phyloP scores from a whole-genome alignment of 37 sponge, comb jelly and placozoan genomes.

The Diacarnus erythraeanus region DNA sequence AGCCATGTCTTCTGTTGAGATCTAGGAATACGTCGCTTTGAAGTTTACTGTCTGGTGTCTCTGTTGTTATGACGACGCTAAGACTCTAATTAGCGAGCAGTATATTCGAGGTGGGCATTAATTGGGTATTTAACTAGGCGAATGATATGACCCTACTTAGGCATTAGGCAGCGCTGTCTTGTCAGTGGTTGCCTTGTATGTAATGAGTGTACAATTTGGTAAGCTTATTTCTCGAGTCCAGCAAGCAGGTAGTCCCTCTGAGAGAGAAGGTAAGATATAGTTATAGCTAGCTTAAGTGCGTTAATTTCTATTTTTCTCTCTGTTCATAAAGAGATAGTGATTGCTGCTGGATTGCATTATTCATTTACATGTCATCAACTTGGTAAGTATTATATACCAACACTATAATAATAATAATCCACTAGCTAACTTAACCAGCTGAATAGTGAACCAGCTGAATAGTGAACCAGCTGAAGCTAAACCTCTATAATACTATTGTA shows the following conservation, averaged over 20 bases:
- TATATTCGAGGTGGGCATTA: background rate
- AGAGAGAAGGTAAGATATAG: slow-evolving; percentile 41
- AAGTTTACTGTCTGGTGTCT: background rate
- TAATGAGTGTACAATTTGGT: slow-evolving; percentile 43
- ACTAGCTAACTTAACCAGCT: no score
- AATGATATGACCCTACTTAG: background rate
- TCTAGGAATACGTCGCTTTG: no score
- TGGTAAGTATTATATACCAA: slow-evolving; percentile 27
- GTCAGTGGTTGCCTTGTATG: no score
- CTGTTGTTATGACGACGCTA: slow-evolving; percentile 4
- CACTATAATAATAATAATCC: background rate
- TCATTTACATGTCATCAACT: slow-evolving; percentile 62
- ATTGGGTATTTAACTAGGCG: background rate
- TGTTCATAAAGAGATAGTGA: slow-evolving; percentile 10
- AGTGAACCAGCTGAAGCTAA: no score
- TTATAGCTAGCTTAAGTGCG: background rate
- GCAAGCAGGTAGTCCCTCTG: slow-evolving; percentile 26
- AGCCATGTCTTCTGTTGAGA: background rate
- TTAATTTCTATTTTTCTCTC: background rate
- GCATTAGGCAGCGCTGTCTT: no score
- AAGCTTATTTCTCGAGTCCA: slow-evolving; percentile 44
- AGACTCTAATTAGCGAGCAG: background rate
- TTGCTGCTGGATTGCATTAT: background rate
- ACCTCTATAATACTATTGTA: no score
- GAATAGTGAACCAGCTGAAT: no score